Percentiles rank a stretch among this genome's conserved stretches.
Conservation (phyloP, 2,797 vertebrate genomes). For the Notoglanidium macrostoma region DNA sequence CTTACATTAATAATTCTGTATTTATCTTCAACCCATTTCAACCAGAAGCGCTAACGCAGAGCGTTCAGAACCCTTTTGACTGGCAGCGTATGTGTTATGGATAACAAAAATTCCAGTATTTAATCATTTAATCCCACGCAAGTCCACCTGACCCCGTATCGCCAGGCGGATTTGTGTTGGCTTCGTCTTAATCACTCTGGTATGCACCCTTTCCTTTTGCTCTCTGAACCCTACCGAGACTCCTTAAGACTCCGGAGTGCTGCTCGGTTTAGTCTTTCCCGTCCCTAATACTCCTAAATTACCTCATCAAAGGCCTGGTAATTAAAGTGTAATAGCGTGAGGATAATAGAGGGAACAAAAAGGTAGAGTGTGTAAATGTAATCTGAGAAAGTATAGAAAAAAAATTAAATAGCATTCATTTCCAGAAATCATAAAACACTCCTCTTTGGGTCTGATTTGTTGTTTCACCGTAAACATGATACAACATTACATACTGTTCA, state of each 20-base stretch:
- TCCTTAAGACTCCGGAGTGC: constrained; percentile 33
- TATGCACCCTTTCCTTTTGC: constrained; percentile 58
- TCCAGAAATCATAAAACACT: not conserved
- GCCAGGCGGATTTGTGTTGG: constrained; percentile 3
- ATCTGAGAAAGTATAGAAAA: not conserved
- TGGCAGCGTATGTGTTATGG: not conserved
- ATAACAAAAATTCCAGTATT: constrained; percentile 11
- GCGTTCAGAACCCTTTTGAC: not conserved
- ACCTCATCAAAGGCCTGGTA: not conserved
- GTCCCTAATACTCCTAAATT: constrained; percentile 11
- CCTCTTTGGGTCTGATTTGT: not conserved
- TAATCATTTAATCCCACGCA: constrained; percentile 24
- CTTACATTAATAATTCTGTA: not conserved
- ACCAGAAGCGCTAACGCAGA: not conserved
- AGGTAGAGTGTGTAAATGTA: not conserved
- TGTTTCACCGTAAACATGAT: not conserved
- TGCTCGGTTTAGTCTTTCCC: constrained; percentile 25
- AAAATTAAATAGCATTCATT: not conserved
- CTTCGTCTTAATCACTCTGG: constrained; percentile 44
- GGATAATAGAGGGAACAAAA: not conserved
- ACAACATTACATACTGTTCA: not conserved
- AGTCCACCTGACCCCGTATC: constrained; percentile 17
- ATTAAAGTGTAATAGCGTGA: constrained; percentile 1
- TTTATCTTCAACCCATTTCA: not conserved
- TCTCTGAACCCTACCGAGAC: constrained; percentile 58